phyloP scores from a whole-genome alignment of 2,888 invertebrate species.

The Chironomus riparius region DNA sequence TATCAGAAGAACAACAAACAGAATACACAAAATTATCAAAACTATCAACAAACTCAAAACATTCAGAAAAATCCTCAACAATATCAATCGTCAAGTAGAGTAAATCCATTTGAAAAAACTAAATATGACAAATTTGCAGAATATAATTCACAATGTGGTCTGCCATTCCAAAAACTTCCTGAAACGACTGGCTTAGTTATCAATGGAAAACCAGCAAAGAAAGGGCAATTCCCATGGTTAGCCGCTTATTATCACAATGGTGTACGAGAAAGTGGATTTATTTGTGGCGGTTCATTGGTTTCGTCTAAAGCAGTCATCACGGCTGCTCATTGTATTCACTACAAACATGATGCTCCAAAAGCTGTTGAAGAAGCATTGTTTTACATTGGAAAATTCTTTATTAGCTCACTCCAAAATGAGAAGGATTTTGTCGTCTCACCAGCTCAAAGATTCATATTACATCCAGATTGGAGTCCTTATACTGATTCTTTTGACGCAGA shows the following conservation, averaged over 20 bases:
- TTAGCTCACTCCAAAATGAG: not conserved
- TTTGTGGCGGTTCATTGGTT: conserved; percentile 15
- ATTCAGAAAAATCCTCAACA: no score
- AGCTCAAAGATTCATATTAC: not conserved
- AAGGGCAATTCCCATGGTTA: conserved; percentile 21
- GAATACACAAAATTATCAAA: no score
- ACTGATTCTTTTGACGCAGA: conserved; percentile 41
- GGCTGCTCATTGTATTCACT: conserved; percentile 17
- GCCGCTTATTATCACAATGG: conserved; percentile 17
- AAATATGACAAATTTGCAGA: not conserved
- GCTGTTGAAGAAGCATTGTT: conserved; percentile 4
- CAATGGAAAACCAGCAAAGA: not conserved
- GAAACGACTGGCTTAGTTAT: not conserved
- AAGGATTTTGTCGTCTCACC: not conserved
- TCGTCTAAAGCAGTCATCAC: not conserved
- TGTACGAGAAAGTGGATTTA: not conserved
- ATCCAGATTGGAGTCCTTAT: conserved; percentile 5
- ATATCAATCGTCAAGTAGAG: no score
- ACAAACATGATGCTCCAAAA: not conserved
- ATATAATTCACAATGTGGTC: no score
- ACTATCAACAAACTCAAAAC: no score
- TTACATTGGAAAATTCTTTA: conserved; percentile 10
- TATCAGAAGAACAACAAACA: no score
- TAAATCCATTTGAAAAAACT: no score
- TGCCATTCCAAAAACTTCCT: no score